phyloP scores from a whole-genome alignment of 2,797 vertebrate genomes.

The Garrulus glandarius region DNA sequence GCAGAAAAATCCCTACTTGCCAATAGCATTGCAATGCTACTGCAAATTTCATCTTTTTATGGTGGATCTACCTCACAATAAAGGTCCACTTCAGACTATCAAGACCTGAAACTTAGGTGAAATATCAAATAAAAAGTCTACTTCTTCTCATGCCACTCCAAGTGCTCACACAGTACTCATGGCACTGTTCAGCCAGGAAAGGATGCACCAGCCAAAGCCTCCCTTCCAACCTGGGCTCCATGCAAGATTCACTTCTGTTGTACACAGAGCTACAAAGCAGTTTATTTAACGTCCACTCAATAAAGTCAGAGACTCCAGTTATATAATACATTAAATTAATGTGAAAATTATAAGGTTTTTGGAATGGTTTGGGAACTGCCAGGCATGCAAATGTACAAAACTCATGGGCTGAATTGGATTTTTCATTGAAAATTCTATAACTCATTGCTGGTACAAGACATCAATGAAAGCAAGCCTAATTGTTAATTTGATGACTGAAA shows the following conservation, averaged over 20 bases:
- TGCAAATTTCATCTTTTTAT: background rate
- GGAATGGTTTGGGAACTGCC: conserved; percentile 34
- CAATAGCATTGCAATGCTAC: background rate
- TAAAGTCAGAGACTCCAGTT: background rate
- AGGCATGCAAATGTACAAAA: conserved; percentile 52
- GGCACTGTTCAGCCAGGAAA: background rate
- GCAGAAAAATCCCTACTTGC: background rate
- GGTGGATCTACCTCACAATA: background rate
- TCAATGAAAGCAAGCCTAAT: conserved; percentile 64
- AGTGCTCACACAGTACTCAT: background rate
- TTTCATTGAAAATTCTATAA: conserved; percentile 57
- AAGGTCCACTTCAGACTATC: background rate
- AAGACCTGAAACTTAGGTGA: background rate
- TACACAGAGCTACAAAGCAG: background rate
- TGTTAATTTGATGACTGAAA: conserved; percentile 53
- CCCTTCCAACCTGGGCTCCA: background rate
- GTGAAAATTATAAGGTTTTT: conserved; percentile 57
- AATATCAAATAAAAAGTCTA: background rate
- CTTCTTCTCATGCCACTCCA: background rate
- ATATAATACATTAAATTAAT: conserved; percentile 15
- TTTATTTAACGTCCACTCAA: background rate
- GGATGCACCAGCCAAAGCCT: background rate
- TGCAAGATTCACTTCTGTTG: background rate
- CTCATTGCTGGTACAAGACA: conserved; percentile 37
- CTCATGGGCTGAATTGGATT: conserved; percentile 43